Base-by-base conservation (phyloP, 1,140 invertebrate genomes). In the Archegozetes longisetosus region DNA sequence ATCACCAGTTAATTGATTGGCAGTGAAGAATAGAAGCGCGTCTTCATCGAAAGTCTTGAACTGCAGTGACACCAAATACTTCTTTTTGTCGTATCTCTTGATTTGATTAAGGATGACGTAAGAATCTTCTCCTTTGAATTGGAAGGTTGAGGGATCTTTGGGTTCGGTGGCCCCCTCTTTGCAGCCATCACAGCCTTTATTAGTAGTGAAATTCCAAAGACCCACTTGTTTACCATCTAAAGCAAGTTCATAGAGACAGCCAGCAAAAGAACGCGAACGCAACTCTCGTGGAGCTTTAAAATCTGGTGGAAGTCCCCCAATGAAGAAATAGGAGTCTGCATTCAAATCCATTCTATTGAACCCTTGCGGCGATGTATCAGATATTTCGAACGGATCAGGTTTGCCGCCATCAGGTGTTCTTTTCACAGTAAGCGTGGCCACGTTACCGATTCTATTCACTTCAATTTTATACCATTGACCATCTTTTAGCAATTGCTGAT, bases 11-110 rank as follows among this genome's bases (percentile, higher is more conserved):
- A 75, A 74, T 59, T 77, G 76, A 71, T 88, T 86, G 14, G 83
- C 78, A 25, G 86, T 83, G 46, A 92, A 73, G 69, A 94, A 90
- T 0, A 95, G 75, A 4, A 92, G 70, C 1, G 88, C 85, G 73
- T 93, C 82, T 69, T 90, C 84, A 72, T 93, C 89, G 64, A 84
- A 84, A 0, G 87, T 91, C 61, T 81, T 79, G 70, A 95, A 90
- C 62, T 79, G 82, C 50, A 95, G 77, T 17, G 81, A 80, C 1
- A 94, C 77, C 46, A 80, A 82, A 70, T 88, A 88, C 14, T 80
- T 76, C 65, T 82, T 79, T 67, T 80, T 79, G 64, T 82, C 80
- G 66, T 85, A 82, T 78, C 78, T 58, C 77, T 76, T 17, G 76
- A 78, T 14, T 76, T 76, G 27, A 76, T 78, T 65, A 22, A 84